phyloP scores from a whole-genome alignment of 2,888 invertebrate species.

The Anagyrus pseudococci region DNA sequence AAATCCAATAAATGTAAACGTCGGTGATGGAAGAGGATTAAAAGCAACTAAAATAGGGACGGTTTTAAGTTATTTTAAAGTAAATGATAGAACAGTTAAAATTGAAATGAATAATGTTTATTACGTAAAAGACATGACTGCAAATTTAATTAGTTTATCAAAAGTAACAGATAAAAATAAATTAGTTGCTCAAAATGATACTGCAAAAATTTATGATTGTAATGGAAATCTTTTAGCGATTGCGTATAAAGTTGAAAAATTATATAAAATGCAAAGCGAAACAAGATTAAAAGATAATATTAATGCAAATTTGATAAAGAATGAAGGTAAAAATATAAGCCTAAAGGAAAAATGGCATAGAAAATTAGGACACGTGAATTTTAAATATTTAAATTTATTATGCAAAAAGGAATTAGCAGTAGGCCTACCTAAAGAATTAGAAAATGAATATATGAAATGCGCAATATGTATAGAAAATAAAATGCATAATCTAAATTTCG shows the following conservation, averaged over 20 bases:
- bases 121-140: too few species aligned
- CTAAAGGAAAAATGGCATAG: conserved; percentile 22
- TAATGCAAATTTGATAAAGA: background rate
- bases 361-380: conserved; percentile 14
- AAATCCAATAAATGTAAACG: conserved; percentile 2
- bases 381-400: conserved; percentile 9
- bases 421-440: conserved; percentile 15
- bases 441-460: conserved; percentile 15
- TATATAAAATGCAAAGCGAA: background rate
- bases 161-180: conserved; percentile 1
- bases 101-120: too few species aligned
- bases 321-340: background rate
- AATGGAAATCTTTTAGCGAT: background rate
- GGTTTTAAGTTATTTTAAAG: too few species aligned
- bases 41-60: too few species aligned
- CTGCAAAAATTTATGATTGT: conserved; percentile 4
- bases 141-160: too few species aligned
- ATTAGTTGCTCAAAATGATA: background rate
- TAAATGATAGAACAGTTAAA: too few species aligned
- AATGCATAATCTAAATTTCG: conserved; percentile 18
- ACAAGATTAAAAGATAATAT: background rate
- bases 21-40: background rate
- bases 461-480: conserved; percentile 24
- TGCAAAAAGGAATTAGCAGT: conserved; percentile 4
- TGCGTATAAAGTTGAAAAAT: background rate